These are phyloP conservation scores for Achroia grisella DNA, from an alignment of 1,140 invertebrate species.

Conservation along the genomic window DNA sequence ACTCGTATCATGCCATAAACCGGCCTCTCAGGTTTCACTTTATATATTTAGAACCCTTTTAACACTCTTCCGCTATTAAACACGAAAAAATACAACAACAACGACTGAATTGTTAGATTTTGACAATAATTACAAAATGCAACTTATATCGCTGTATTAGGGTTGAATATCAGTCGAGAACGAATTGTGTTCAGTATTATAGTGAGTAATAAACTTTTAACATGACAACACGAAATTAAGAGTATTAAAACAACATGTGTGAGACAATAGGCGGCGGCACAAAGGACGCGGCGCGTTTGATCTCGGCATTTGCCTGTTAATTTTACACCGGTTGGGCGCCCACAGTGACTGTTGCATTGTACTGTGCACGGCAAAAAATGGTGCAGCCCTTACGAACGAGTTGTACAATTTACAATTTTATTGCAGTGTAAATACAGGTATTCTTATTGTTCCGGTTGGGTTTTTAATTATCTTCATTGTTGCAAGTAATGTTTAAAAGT, in stretches of 20 bases:
- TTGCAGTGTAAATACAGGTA: too few relatives aligned
- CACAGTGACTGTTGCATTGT: constrained; percentile 15
- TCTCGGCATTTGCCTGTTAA: constrained; percentile 29
- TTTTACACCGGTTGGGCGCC: constrained; percentile 37
- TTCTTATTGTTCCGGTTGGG: too few relatives aligned
- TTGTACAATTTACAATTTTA: too few relatives aligned
- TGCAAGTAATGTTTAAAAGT: too few relatives aligned
- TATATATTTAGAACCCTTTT: constrained; percentile 2
- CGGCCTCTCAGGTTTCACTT: background rate
- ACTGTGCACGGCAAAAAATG: constrained; percentile 4
- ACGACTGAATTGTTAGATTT: too few relatives aligned
- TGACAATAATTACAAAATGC: too few relatives aligned
- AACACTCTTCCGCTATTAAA: constrained; percentile 40
- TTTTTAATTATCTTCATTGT: too few relatives aligned
- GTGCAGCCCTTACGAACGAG: background rate
- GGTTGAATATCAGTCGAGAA: constrained; percentile 3
- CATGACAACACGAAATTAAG: constrained; percentile 64
- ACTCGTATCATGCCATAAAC: background rate
- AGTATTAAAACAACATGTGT: constrained; percentile 56
- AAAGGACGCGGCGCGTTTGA: constrained; percentile 54
- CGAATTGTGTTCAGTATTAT: too few relatives aligned
- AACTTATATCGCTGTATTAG: background rate
- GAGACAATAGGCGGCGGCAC: constrained; percentile 57
- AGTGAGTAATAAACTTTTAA: constrained; percentile 51
- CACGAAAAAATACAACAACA: constrained; percentile 1